These are phyloP conservation scores for Idaea straminata DNA, from an alignment of 2,888 invertebrate species.

Conservation along the genomic window DNA sequence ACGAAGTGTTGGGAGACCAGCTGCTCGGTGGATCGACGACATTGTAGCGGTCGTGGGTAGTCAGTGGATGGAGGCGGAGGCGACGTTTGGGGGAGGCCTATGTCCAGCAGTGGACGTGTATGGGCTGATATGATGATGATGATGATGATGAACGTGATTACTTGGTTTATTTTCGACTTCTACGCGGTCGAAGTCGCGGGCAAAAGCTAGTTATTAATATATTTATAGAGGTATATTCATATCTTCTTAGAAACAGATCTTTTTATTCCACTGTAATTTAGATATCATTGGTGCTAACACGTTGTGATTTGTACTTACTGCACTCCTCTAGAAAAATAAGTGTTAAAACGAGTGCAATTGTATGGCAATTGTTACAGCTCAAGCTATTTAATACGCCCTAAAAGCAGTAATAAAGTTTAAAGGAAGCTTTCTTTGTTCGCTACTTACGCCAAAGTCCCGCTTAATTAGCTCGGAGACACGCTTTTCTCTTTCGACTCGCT, in stretches of 20 bases:
- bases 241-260: background rate
- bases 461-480: slow-evolving; percentile 48
- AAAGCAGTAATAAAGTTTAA: slow-evolving; percentile 42
- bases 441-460: slow-evolving; percentile 27
- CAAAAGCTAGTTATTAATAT: too few relatives aligned
- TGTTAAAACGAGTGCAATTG: slow-evolving; percentile 14
- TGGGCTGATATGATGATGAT: too few relatives aligned
- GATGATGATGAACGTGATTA: too few relatives aligned
- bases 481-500: slow-evolving; percentile 29
- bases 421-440: slow-evolving; percentile 36
- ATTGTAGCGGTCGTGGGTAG: too few relatives aligned
- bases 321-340: slow-evolving; percentile 17
- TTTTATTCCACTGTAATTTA: background rate
- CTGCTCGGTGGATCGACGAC: too few relatives aligned
- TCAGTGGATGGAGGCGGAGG: too few relatives aligned
- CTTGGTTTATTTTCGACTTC: too few relatives aligned
- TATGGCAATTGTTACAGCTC: background rate
- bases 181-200: too few relatives aligned
- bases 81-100: too few relatives aligned
- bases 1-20: too few relatives aligned
- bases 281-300: background rate
- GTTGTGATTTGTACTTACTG: background rate
- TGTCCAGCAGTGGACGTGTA: too few relatives aligned
- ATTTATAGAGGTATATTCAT: too few relatives aligned
- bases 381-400: slow-evolving; percentile 42